Percentiles rank a stretch among this genome's conserved stretches.
phyloP scores from a whole-genome alignment of 2,797 vertebrate species.

The Myotis daubentonii region DNA sequence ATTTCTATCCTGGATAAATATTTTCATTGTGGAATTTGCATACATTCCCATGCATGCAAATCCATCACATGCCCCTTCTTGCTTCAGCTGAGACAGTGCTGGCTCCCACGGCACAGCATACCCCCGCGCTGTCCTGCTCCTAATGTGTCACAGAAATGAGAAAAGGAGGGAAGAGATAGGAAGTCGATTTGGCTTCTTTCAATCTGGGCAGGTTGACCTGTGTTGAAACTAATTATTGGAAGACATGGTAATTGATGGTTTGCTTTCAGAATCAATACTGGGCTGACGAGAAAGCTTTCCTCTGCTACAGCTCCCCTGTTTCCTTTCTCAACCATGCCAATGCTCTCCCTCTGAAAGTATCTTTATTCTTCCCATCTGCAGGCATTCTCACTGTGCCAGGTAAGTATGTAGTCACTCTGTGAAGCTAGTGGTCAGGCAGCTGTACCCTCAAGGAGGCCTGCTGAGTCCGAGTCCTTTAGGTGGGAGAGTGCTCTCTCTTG shows the following conservation, averaged over 20 bases:
- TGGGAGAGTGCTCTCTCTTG: neutral
- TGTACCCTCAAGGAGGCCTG: neutral
- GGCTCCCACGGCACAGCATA: neutral
- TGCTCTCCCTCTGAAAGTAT: neutral
- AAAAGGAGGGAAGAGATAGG: neutral
- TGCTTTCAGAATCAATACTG: constrained; percentile 56
- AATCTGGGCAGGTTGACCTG: constrained; percentile 32
- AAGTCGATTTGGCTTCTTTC: constrained; percentile 11
- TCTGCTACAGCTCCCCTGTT: neutral
- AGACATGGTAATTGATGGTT: neutral
- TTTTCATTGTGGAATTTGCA: neutral
- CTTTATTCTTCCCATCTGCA: neutral
- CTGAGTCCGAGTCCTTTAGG: neutral
- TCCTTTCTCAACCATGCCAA: neutral
- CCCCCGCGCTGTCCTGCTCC: neutral
- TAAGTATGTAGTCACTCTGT: neutral
- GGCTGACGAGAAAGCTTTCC: neutral
- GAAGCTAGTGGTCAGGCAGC: neutral
- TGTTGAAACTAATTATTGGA: constrained; percentile 46
- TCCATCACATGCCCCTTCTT: neutral
- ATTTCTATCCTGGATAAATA: neutral
- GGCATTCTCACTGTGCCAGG: neutral
- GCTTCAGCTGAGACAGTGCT: neutral
- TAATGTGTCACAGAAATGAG: neutral
- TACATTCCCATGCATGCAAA: neutral